Evolutionary conservation across 2,888 invertebrate species (phyloP).

Genomic region (Unio delphinus): DNA sequence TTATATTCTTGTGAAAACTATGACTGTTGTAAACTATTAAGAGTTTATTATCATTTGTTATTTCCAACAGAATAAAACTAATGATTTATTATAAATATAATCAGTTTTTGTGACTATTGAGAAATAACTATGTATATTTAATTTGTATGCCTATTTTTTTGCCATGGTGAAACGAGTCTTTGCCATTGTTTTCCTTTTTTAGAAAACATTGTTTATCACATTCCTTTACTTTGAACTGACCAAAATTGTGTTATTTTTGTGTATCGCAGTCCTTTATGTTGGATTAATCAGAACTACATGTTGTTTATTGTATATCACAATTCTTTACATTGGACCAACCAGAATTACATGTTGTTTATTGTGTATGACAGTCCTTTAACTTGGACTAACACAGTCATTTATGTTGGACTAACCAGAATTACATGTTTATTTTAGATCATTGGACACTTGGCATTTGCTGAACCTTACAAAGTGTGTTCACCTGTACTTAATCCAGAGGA

Average conservation of each 20-base stretch:
- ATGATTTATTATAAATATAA: too few species aligned
- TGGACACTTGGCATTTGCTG: slow-evolving; percentile 79
- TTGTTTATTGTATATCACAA: background rate
- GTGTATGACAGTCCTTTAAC: too few species aligned
- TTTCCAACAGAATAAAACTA: too few species aligned
- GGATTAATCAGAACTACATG: background rate
- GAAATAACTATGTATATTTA: too few species aligned
- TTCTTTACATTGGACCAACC: background rate
- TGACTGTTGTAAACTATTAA: background rate
- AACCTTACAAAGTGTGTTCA: slow-evolving; percentile 79
- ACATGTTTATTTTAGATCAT: slow-evolving; percentile 43
- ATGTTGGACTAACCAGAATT: background rate
- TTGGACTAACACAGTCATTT: background rate
- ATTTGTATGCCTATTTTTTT: too few species aligned
- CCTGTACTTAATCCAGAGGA: slow-evolving; percentile 74
- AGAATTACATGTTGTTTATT: background rate
- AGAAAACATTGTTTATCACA: background rate
- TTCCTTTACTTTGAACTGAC: background rate
- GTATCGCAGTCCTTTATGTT: background rate
- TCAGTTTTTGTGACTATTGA: too few species aligned
- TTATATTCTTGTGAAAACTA: background rate
- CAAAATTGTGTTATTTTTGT: too few species aligned
- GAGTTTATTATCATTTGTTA: background rate
- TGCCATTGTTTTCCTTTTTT: too few species aligned
- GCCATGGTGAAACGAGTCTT: too few species aligned